A percentile compares a stretch with the other conserved stretches of the same genome.
Conservation (phyloP, 2,113 vertebrate genomes). For the Pedionomus torquatus region DNA sequence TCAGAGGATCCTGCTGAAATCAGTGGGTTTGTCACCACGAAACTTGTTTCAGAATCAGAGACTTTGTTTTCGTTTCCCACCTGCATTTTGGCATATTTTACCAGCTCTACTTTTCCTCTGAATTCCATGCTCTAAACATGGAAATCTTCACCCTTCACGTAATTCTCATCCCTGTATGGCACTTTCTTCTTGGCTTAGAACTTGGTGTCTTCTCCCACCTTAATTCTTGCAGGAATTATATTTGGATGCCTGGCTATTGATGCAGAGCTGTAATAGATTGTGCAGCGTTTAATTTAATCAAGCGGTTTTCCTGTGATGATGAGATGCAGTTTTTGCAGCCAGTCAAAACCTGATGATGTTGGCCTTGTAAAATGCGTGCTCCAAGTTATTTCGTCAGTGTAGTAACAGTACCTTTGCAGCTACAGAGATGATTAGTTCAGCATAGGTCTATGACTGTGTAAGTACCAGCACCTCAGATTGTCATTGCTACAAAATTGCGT, state of each 20-base stretch:
- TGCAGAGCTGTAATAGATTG: neutral
- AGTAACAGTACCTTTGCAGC: neutral
- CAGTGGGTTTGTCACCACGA: neutral
- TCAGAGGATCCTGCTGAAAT: neutral
- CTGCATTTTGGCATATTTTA: neutral
- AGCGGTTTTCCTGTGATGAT: neutral
- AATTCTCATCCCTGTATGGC: neutral
- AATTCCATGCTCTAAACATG: neutral
- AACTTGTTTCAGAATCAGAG: neutral
- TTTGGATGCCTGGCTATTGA: neutral
- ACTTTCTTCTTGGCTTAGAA: neutral
- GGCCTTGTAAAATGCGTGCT: neutral
- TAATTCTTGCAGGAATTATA: neutral
- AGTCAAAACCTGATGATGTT: neutral
- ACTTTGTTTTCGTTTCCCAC: neutral
- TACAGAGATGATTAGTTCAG: neutral
- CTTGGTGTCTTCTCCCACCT: neutral
- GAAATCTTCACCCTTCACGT: neutral
- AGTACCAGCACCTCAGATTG: neutral
- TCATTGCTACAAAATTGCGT: neutral
- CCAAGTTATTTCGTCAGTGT: neutral
- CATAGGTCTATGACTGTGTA: accelerated
- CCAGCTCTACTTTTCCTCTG: neutral
- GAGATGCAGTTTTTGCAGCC: neutral
- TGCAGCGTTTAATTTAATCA: neutral